phyloP scores from a whole-genome alignment of 2,797 vertebrate species.

The Antennarius maculatus region DNA sequence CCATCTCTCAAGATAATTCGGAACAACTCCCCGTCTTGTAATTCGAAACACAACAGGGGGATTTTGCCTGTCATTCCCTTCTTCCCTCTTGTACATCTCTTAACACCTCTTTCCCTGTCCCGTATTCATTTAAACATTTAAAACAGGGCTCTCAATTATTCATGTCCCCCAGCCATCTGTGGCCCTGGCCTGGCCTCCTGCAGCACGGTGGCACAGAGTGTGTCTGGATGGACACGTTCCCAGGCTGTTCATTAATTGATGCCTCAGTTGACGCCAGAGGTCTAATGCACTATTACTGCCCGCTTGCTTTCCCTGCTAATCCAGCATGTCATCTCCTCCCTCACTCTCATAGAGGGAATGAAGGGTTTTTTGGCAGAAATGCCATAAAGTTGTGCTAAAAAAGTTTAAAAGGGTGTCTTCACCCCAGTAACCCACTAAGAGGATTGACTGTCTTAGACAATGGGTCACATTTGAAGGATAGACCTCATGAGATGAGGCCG shows the following conservation, averaged over 20 bases:
- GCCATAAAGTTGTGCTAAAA: constrained; percentile 55
- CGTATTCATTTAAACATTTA: constrained; percentile 77
- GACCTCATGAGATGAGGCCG: constrained; percentile 31
- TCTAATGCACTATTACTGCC: constrained; percentile 74
- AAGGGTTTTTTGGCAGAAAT: constrained; percentile 47
- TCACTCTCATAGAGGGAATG: constrained; percentile 33
- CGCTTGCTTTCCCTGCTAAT: constrained; percentile 47
- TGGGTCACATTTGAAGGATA: constrained; percentile 44
- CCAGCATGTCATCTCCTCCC: constrained; percentile 37
- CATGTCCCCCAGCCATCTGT: constrained; percentile 62
- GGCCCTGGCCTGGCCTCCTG: constrained; percentile 53
- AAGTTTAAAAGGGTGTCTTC: constrained; percentile 50
- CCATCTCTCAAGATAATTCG: constrained; percentile 1
- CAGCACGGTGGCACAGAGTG: constrained; percentile 60
- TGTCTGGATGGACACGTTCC: constrained; percentile 73
- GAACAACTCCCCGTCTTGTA: constrained; percentile 21
- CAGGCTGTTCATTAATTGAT: constrained; percentile 79
- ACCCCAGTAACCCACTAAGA: constrained; percentile 32
- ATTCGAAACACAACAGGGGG: constrained; percentile 49
- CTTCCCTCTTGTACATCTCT: constrained; percentile 50
- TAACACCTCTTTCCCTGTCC: constrained; percentile 59
- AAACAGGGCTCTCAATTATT: constrained; percentile 76
- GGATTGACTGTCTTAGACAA: constrained; percentile 53
- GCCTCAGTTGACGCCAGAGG: constrained; percentile 64
- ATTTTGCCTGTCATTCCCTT: constrained; percentile 39